These are phyloP conservation scores for Yponomeuta sedellus DNA, from an alignment of 2,888 invertebrate species.

Conservation along the genomic window DNA sequence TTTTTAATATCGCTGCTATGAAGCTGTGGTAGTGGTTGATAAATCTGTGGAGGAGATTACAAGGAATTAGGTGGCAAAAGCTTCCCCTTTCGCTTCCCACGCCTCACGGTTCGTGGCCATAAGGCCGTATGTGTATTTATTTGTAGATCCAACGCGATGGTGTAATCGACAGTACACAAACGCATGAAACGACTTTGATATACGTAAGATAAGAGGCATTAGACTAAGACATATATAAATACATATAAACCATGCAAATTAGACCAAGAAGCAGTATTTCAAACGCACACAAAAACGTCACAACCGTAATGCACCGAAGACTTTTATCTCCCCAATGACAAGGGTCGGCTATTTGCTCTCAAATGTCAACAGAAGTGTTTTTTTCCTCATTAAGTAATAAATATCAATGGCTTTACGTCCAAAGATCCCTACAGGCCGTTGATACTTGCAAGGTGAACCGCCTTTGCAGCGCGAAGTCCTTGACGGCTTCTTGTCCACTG, in stretches of 20 bases:
- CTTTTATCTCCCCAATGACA: background rate
- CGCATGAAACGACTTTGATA: no score
- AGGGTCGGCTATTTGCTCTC: background rate
- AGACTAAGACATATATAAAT: no score
- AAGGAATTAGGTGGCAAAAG: no score
- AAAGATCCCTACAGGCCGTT: constrained; percentile 4
- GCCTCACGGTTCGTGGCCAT: no score
- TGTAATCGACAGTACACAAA: no score
- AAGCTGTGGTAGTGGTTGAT: no score
- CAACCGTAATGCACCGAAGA: background rate
- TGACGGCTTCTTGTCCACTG: background rate
- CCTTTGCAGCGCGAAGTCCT: background rate
- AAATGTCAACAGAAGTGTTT: background rate
- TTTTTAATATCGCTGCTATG: no score
- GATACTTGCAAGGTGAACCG: constrained; percentile 9
- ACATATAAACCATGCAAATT: background rate
- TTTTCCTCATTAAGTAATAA: background rate
- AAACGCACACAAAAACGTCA: background rate
- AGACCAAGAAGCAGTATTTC: background rate
- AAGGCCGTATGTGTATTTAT: no score
- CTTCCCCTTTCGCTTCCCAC: no score
- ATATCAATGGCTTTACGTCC: background rate
- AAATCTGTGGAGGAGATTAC: no score
- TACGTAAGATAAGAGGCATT: no score
- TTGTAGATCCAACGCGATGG: no score